These are phyloP conservation scores for Drosophila anceps DNA, from an alignment of 2,888 invertebrate genomes.

Conservation along the genomic window DNA sequence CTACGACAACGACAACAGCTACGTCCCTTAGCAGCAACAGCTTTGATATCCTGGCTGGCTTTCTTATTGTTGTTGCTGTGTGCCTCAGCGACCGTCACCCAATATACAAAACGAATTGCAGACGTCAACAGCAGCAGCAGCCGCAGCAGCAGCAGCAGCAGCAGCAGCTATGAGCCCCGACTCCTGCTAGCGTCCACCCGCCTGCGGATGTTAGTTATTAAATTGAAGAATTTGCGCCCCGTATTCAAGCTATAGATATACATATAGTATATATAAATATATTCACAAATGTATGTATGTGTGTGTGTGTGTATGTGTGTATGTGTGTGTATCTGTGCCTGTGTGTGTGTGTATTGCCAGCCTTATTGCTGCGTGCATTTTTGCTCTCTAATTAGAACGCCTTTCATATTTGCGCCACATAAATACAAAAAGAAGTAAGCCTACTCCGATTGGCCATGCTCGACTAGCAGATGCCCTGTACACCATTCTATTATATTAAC, in stretches of 20 bases:
- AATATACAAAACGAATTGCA: constrained; percentile 23
- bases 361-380: constrained; percentile 72
- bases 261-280: background rate
- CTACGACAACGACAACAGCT: background rate
- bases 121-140: constrained; percentile 13
- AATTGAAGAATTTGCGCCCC: constrained; percentile 81
- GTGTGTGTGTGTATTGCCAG: constrained; percentile 39
- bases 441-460: background rate
- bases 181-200: constrained; percentile 37
- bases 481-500: too few relatives aligned
- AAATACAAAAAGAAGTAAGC: constrained; percentile 29
- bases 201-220: constrained; percentile 80
- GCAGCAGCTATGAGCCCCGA: background rate
- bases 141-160: background rate
- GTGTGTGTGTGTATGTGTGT: background rate
- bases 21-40: constrained; percentile 45
- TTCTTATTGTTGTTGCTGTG: constrained; percentile 27
- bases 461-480: background rate
- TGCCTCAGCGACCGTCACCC: constrained; percentile 38
- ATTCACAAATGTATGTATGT: background rate
- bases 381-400: constrained; percentile 80
- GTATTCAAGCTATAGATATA: constrained; percentile 29
- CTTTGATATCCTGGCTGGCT: constrained; percentile 41
- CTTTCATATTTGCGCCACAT: constrained; percentile 64
- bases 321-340: background rate